Conservation (phyloP, 2,113 vertebrate genomes). For the Gulo gulo region DNA sequence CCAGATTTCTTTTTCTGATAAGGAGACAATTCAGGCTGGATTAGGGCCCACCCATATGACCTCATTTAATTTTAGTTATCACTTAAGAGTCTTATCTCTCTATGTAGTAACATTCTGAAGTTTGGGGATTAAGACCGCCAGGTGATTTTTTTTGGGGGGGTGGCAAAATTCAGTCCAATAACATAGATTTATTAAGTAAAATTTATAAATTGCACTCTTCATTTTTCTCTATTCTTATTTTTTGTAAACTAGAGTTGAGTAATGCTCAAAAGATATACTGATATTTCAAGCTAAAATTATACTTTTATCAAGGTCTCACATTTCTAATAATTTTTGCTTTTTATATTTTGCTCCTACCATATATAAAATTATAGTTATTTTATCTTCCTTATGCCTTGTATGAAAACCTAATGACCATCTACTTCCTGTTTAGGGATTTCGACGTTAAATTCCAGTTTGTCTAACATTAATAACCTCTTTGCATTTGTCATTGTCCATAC, state of each 20-base stretch:
- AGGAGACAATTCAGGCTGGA: not conserved
- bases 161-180: not conserved
- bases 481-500: not conserved
- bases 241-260: not conserved
- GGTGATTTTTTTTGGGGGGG: not conserved
- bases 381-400: not conserved
- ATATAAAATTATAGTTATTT: not conserved
- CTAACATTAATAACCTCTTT: not conserved
- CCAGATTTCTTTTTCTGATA: not conserved
- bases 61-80: not conserved
- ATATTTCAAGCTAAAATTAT: not conserved
- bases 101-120: not conserved
- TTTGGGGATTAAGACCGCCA: not conserved
- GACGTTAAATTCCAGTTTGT: not conserved
- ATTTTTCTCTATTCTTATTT: not conserved
- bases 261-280: not conserved
- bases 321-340: not conserved
- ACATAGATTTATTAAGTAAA: not conserved
- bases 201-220: not conserved
- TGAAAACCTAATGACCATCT: not conserved
- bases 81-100: not conserved
- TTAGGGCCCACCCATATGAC: not conserved
- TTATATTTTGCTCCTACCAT: not conserved
- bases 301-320: not conserved
- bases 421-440: not conserved